Evolutionary conservation across 2,113 vertebrate genomes (phyloP), one percentile per base, ranked within the genome.

Genomic region (Strix uralensis): DNA sequence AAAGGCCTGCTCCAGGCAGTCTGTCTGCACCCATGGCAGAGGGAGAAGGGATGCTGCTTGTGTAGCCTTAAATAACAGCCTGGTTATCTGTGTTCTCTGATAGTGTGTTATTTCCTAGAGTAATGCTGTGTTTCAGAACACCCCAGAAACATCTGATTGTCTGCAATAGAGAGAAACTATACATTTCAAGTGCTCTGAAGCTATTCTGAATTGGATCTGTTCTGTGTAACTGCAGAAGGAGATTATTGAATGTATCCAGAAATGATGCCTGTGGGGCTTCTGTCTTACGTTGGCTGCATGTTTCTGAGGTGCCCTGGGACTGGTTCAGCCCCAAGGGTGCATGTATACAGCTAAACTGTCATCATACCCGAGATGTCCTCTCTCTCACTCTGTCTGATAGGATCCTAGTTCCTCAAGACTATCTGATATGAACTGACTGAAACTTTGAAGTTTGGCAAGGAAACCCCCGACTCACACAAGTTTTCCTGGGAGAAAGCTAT

Each of bases 291-390:
- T 47, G 25, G 19, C n/a, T 34, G 7, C 21, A 25, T 8, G 25
- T 72, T 83, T 87, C 71, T 77, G 58, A 38, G 7, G 8, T 57
- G 42, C 67, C 16, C 25, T 72, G 29, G 59, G 9, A 57, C 8
- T 2, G 7, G 11, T n/a, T 61, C 65, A 61, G 49, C 13, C 42
- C 54, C 9, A 22, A 72, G 51, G 54, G 27, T 1, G 3, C 5
- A 27, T 6, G 9, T 29, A 2, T 13, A 2, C 32, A 71, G 69
- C 57, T 71, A 29, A 81, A 94, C 82, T 15, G 23, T 1, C 52
- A 13, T 19, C 0, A 8, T 14, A 38, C 26, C 14, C 0, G 1
- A 40, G 44, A 22, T 49, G n/a, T 82, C 49, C 36, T 27, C 49
- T 40, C 26, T 72, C 23, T 62, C 0, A 0, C 38, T 67, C 25